These are phyloP conservation scores for Hippocampus abdominalis DNA, from an alignment of 2,113 vertebrate species.

Conservation along the genomic window DNA sequence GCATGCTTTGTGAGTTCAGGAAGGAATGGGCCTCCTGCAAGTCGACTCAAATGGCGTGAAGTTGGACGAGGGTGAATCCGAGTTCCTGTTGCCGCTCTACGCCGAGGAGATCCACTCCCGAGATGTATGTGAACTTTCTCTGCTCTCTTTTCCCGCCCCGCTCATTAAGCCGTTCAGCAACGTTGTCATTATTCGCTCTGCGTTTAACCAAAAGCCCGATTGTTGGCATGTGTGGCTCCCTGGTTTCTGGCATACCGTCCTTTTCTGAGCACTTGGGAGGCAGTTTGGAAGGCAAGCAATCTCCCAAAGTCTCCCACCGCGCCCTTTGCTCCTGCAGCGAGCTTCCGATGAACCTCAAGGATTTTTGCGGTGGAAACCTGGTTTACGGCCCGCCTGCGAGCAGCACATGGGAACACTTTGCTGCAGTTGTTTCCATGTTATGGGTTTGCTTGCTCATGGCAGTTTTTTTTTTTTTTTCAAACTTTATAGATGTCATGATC, in stretches of 20 bases:
- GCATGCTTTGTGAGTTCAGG: constrained; percentile 63
- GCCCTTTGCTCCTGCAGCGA: constrained; percentile 39
- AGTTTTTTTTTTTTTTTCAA: constrained; percentile 12
- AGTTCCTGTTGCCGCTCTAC: constrained; percentile 91
- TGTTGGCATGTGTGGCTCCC: constrained; percentile 3
- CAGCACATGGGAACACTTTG: constrained; percentile 72
- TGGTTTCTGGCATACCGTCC: constrained; percentile 11
- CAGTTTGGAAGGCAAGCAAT: constrained; percentile 24
- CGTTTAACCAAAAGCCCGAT: constrained; percentile 29
- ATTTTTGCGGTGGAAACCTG: constrained; percentile 58
- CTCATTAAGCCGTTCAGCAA: constrained; percentile 12
- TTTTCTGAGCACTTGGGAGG: not conserved
- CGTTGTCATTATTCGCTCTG: constrained; percentile 19
- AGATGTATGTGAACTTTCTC: constrained; percentile 73
- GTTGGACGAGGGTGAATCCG: constrained; percentile 92
- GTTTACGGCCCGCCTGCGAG: constrained; percentile 52
- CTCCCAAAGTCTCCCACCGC: constrained; percentile 16
- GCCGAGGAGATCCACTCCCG: constrained; percentile 92
- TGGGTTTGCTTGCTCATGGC: constrained; percentile 53
- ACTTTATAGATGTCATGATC: constrained; percentile 49
- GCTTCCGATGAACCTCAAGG: constrained; percentile 61
- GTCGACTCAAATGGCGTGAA: constrained; percentile 84
- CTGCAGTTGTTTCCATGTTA: constrained; percentile 64
- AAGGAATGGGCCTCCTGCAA: constrained; percentile 88
- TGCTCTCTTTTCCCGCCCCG: constrained; percentile 3